Base-by-base conservation (phyloP, 1,140 invertebrate genomes). In the Zaprionus africanus region DNA sequence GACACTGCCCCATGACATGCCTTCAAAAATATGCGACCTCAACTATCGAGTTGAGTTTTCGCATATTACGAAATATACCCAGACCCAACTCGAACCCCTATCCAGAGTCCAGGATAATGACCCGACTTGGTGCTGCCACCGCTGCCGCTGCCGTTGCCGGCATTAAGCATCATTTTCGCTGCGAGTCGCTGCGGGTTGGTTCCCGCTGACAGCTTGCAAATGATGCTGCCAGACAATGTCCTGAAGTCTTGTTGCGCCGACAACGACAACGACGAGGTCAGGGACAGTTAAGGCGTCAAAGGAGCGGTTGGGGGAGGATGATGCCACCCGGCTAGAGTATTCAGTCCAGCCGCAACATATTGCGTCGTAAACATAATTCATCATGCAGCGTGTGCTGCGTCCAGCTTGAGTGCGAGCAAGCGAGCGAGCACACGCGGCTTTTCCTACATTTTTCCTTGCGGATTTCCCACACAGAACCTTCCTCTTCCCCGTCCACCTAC, bases 291-390 rank as follows among this genome's bases (percentile, higher is more conserved):
- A 9, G 41, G 3, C 41, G 1, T 9, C 5, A n/a, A n/a, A 1
- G 5, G 5, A 5, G 17, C 1, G 7, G n/a, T 12, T 9, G 17
- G 46, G 46, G 17, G 46, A 19, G 46, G 0, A 19, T 11, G 15
- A 15, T n/a, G n/a, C 38, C 38, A 41, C 6, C 41, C n/a, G n/a
- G 41, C 46, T 51, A 51, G 46, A 22, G 46, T 24, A 51, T 51
- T 51, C 69, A 38, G 72, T 76, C 43, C 68, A 54, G 80, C 82
- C 82, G 82, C 87, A 91, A 90, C 87, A 91, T 83, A 90, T 86
- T 90, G 81, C 70, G 88, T 91, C 87, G 86, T 91, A 91, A 91
- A 91, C 87, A 91, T 87, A 87, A 91, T 91, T 91, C 88, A 91
- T 91, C 88, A 87, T 91, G 81, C 83, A 84, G 26, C 43, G 46